A percentile compares a stretch with the other conserved stretches of the same genome.
Conservation (phyloP, 2,888 invertebrate genomes). For the Drosophila robusta region DNA sequence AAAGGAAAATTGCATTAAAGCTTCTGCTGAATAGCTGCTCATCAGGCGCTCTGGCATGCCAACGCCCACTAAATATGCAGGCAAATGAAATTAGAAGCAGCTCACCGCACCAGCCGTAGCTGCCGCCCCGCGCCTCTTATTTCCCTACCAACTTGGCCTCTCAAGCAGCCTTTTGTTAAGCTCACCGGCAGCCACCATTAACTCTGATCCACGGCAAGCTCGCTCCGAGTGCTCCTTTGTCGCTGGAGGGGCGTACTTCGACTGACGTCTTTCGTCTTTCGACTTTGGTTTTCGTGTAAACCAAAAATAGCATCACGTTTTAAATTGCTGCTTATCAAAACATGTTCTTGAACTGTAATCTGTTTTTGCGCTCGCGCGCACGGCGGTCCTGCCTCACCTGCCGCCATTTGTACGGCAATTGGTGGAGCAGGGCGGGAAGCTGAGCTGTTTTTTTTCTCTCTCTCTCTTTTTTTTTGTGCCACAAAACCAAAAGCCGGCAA, state of each 20-base stretch:
- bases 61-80: slow-evolving; percentile 59
- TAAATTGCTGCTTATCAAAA: slow-evolving; percentile 82
- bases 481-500: slow-evolving; percentile 63
- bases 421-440: neutral
- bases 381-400: slow-evolving; percentile 43
- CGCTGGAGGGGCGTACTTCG: slow-evolving; percentile 12
- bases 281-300: slow-evolving; percentile 47
- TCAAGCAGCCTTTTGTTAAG: slow-evolving; percentile 48
- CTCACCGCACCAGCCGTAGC: neutral
- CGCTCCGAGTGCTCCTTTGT: slow-evolving; percentile 5
- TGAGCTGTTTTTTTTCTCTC: neutral
- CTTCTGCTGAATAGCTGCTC: slow-evolving; percentile 41
- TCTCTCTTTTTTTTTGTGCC: slow-evolving; percentile 37
- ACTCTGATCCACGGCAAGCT: slow-evolving; percentile 4
- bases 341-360: slow-evolving; percentile 78
- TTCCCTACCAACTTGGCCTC: too few species aligned
- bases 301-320: slow-evolving; percentile 82
- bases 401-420: slow-evolving; percentile 18
- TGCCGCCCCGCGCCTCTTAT: neutral
- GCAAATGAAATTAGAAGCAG: slow-evolving; percentile 65
- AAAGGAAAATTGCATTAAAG: slow-evolving; percentile 59
- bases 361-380: slow-evolving; percentile 74
- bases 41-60: slow-evolving; percentile 38
- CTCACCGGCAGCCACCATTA: slow-evolving; percentile 18
- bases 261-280: slow-evolving; percentile 11